Evolutionary conservation across 2,113 vertebrate species (phyloP).

Genomic region (Gambusia affinis): DNA sequence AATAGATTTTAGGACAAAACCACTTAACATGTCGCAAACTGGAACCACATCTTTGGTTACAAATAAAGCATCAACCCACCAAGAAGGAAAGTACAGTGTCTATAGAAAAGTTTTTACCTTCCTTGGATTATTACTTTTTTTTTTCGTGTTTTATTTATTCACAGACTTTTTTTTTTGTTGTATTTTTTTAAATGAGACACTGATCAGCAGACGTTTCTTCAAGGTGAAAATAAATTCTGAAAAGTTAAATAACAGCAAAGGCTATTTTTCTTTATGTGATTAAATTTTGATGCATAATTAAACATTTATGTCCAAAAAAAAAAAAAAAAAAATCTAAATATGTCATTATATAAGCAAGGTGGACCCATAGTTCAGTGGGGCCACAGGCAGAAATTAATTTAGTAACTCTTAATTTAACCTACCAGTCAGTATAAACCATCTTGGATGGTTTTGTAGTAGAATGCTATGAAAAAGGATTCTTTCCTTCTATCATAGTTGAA

Average conservation of each 20-base stretch:
- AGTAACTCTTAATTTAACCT: neutral
- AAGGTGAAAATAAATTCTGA: neutral
- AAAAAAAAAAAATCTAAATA: neutral
- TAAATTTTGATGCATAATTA: neutral
- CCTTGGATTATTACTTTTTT: constrained; percentile 12
- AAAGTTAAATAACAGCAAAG: neutral
- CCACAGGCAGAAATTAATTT: neutral
- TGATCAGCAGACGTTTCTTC: constrained; percentile 20
- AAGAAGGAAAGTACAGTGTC: constrained; percentile 41
- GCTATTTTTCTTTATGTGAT: neutral
- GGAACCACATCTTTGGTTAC: constrained; percentile 76
- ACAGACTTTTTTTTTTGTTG: neutral
- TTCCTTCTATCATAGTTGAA: neutral
- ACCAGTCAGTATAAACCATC: neutral
- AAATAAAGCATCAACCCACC: constrained; percentile 66
- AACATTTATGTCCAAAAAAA: neutral
- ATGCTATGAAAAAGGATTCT: neutral
- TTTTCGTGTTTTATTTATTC: constrained; percentile 39
- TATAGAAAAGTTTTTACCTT: constrained; percentile 40
- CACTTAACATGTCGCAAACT: constrained; percentile 59
- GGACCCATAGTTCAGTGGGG: neutral
- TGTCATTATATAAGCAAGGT: neutral
- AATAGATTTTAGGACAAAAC: constrained; percentile 65
- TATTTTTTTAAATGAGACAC: constrained; percentile 8
- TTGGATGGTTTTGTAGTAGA: no score